phyloP scores from a whole-genome alignment of 2,888 invertebrate genomes.

The Camptogramma bilineatum region DNA sequence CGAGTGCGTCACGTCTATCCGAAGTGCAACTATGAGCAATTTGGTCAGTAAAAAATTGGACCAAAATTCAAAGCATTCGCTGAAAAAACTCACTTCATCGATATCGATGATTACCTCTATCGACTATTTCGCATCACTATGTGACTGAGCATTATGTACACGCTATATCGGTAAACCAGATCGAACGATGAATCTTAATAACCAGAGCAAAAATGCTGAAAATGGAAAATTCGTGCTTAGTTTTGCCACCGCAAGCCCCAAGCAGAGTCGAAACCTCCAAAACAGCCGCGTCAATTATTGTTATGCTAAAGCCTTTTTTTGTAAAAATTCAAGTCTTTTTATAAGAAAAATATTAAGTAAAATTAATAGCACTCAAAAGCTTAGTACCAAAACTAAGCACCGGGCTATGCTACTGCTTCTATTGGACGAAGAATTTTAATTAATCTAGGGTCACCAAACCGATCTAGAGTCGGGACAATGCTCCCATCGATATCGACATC shows the following conservation, averaged over 20 bases:
- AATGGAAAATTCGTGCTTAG: constrained; percentile 65
- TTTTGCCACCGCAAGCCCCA: constrained; percentile 61
- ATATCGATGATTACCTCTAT: constrained; percentile 40
- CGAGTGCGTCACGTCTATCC: constrained; percentile 70
- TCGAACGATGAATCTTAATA: constrained; percentile 40
- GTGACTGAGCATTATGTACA: constrained; percentile 69
- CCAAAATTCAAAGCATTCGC: constrained; percentile 67
- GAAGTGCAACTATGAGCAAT: constrained; percentile 80
- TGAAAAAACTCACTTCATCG: constrained; percentile 48
- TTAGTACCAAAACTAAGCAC: constrained; percentile 71
- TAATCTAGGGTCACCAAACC: constrained; percentile 64
- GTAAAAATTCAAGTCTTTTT: constrained; percentile 39
- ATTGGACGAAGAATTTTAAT: constrained; percentile 80
- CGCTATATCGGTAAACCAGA: constrained; percentile 56
- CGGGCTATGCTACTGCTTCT: constrained; percentile 70
- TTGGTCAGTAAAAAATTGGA: constrained; percentile 70
- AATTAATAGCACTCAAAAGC: constrained; percentile 37
- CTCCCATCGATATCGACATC: constrained; percentile 37
- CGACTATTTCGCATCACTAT: constrained; percentile 56
- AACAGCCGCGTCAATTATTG: constrained; percentile 31
- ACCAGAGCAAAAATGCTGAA: constrained; percentile 67
- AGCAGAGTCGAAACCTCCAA: constrained; percentile 38
- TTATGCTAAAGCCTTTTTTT: constrained; percentile 45
- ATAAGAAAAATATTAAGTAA: constrained; percentile 29
- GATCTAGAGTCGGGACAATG: constrained; percentile 36